These are phyloP conservation scores for Trogon melanurus DNA, from an alignment of 2,113 vertebrate genomes.

Conservation along the genomic window DNA sequence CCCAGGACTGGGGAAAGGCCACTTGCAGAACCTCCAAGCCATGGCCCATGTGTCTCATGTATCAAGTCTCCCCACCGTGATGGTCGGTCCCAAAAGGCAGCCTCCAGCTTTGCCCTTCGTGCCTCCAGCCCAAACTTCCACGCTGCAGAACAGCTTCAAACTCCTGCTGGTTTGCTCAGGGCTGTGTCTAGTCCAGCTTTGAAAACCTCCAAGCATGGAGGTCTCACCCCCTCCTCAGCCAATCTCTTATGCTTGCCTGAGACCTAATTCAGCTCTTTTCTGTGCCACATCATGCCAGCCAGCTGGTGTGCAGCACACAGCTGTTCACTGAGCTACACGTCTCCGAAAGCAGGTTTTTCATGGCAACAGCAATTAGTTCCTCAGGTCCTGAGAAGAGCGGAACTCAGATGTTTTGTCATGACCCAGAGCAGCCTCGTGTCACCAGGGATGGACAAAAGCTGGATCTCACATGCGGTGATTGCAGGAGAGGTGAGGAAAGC, in stretches of 20 bases:
- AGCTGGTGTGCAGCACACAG: not conserved
- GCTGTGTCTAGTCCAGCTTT: not conserved
- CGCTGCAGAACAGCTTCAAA: not conserved
- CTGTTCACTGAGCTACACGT: not conserved
- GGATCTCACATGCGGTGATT: not conserved
- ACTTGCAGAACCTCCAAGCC: not conserved
- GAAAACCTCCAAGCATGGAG: not conserved
- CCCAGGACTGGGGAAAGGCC: not conserved
- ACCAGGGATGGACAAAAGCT: not conserved
- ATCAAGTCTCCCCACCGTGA: not conserved
- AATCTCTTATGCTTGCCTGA: not conserved
- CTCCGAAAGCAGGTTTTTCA: not conserved
- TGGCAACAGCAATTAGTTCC: not conserved
- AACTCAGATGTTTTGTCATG: not conserved
- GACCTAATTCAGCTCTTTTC: not conserved
- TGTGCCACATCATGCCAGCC: not conserved
- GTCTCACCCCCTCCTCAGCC: not conserved
- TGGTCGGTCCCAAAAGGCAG: not conserved
- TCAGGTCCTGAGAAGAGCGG: not conserved
- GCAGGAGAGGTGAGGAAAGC: constrained; percentile 4
- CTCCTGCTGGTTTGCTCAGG: not conserved
- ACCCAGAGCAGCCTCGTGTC: not conserved
- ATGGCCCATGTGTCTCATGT: not conserved
- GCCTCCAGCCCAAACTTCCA: not conserved
- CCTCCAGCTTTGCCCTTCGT: not conserved